Evolutionary conservation across 1,140 invertebrate genomes (phyloP).

Genomic region (Drosophila burlai): DNA sequence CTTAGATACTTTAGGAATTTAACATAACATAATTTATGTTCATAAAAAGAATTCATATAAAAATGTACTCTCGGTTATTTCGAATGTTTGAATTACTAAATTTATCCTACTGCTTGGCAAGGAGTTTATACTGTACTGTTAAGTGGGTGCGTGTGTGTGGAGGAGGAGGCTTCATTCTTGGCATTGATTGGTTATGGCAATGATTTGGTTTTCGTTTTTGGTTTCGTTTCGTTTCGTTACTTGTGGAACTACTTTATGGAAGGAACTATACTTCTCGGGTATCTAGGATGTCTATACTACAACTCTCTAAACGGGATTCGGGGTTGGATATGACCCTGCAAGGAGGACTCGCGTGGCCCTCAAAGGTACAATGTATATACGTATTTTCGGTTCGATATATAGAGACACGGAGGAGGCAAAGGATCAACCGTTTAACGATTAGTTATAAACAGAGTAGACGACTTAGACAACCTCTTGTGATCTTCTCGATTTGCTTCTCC

Average conservation of each 20-base stretch:
- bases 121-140: slow-evolving; percentile 13
- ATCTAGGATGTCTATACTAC: slow-evolving; percentile 20
- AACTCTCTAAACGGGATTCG: slow-evolving; percentile 11
- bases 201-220: slow-evolving; percentile 45
- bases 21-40: background rate
- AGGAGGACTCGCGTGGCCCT: slow-evolving; percentile 7
- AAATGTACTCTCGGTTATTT: background rate
- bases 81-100: no score
- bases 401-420: slow-evolving; percentile 57
- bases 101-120: background rate
- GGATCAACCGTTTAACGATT: slow-evolving; percentile 69
- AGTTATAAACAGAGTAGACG: slow-evolving; percentile 85
- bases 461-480: slow-evolving; percentile 93
- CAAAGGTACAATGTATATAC: slow-evolving; percentile 47
- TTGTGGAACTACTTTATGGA: slow-evolving; percentile 32
- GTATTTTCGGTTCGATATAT: slow-evolving; percentile 45
- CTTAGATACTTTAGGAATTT: background rate
- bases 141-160: slow-evolving; percentile 10
- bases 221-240: slow-evolving; percentile 27
- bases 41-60: no score
- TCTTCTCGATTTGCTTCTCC: slow-evolving; percentile 93
- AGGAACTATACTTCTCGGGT: slow-evolving; percentile 28
- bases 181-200: slow-evolving; percentile 73
- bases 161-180: slow-evolving; percentile 44
- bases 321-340: slow-evolving; percentile 1